These are phyloP conservation scores for Lasioglossum zephyrum DNA, from an alignment of 2,888 invertebrate species.

Conservation along the genomic window DNA sequence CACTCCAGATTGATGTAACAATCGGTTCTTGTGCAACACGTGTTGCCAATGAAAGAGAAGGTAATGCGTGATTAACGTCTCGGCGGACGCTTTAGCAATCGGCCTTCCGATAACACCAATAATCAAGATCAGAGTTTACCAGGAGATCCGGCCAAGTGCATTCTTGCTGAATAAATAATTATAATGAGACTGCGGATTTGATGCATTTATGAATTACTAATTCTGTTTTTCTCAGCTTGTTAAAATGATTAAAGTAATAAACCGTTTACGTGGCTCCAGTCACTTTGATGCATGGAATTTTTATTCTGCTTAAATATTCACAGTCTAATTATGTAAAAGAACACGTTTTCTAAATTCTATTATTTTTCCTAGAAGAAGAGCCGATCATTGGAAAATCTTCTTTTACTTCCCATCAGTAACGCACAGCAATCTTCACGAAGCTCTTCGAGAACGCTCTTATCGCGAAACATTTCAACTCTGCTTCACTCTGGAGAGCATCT, in stretches of 20 bases:
- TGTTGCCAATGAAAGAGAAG: slow-evolving; percentile 57
- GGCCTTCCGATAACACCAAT: slow-evolving; percentile 58
- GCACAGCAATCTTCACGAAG: background rate
- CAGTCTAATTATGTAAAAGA: slow-evolving; percentile 4
- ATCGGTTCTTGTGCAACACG: slow-evolving; percentile 57
- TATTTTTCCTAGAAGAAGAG: background rate
- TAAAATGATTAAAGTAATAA: too few relatives aligned
- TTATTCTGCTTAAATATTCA: too few relatives aligned
- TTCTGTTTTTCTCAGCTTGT: too few relatives aligned
- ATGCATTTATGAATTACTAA: too few relatives aligned
- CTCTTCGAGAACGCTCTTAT: background rate
- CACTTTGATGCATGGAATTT: too few relatives aligned
- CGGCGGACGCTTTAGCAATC: slow-evolving; percentile 56
- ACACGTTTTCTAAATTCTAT: background rate
- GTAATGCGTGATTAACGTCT: slow-evolving; percentile 60
- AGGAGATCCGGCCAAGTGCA: background rate
- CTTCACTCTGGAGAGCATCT: background rate
- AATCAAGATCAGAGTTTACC: slow-evolving; percentile 54
- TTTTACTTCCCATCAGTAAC: background rate
- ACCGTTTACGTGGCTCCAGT: too few relatives aligned
- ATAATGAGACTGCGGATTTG: background rate
- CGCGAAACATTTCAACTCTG: background rate
- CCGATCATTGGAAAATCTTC: background rate
- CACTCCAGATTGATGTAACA: slow-evolving; percentile 56
- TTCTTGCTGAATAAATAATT: slow-evolving; percentile 27